These are phyloP conservation scores for Cheumatopsyche charites DNA, from an alignment of 1,140 invertebrate species.

Conservation along the genomic window DNA sequence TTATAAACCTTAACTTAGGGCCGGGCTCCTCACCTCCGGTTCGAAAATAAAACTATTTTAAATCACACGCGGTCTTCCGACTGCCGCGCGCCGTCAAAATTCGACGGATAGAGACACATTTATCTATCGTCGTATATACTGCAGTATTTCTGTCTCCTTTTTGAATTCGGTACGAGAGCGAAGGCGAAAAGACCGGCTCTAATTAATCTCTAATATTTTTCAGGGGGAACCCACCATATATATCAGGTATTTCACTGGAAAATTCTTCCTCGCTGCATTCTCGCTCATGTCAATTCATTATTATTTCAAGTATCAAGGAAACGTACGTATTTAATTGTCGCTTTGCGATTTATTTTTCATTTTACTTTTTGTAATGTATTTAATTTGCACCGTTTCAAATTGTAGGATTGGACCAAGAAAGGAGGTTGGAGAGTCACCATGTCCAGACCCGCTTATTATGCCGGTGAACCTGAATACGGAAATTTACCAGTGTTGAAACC, in stretches of 20 bases:
- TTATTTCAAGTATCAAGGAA: slow-evolving; percentile 80
- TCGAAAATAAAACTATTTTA: too few relatives aligned
- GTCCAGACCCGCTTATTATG: slow-evolving; percentile 62
- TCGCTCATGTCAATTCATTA: slow-evolving; percentile 66
- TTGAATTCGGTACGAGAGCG: too few relatives aligned
- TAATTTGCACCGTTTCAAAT: too few relatives aligned
- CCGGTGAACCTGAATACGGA: slow-evolving; percentile 72
- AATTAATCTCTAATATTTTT: too few relatives aligned
- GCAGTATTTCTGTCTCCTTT: slow-evolving; percentile 37
- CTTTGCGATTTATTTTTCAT: slow-evolving; percentile 11
- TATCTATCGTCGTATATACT: neutral
- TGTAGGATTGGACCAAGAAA: slow-evolving; percentile 73
- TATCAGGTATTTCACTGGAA: slow-evolving; percentile 68
- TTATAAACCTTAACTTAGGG: too few relatives aligned
- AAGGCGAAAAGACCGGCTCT: too few relatives aligned
- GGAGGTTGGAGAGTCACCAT: slow-evolving; percentile 68
- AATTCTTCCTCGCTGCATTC: slow-evolving; percentile 61
- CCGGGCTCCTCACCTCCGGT: too few relatives aligned
- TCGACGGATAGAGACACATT: neutral
- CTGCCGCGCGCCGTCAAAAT: too few relatives aligned
- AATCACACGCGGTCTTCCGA: too few relatives aligned
- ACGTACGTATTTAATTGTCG: slow-evolving; percentile 58
- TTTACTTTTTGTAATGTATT: slow-evolving; percentile 31
- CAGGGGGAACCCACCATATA: slow-evolving; percentile 65
- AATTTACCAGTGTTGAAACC: slow-evolving; percentile 63